phyloP scores from a whole-genome alignment of 2,113 vertebrate species.

The Sapayoa aenigma region DNA sequence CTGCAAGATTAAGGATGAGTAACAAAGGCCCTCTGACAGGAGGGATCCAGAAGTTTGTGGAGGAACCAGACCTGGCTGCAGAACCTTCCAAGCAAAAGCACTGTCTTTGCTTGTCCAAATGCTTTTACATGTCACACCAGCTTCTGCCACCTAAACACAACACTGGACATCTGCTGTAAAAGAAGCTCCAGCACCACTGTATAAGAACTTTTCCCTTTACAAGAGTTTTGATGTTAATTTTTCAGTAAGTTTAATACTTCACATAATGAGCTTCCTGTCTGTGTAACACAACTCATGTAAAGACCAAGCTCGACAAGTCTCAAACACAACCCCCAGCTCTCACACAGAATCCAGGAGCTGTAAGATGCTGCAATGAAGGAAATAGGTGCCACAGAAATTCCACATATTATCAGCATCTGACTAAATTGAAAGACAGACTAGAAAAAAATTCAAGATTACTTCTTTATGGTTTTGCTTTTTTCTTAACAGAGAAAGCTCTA shows the following conservation, averaged over 20 bases:
- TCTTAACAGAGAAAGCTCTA: neutral
- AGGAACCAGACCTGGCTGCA: neutral
- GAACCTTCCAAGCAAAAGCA: neutral
- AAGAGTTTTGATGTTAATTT: neutral
- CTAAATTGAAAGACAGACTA: neutral
- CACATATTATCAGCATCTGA: neutral
- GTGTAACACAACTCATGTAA: accelerated
- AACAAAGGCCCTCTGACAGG: accelerated
- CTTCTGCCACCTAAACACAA: neutral
- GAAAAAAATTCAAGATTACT: neutral
- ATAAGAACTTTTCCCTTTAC: neutral
- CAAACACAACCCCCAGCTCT: neutral
- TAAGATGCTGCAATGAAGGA: neutral
- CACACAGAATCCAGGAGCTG: neutral
- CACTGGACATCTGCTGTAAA: neutral
- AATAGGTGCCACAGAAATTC: neutral
- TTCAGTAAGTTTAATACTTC: neutral
- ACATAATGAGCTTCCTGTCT: neutral
- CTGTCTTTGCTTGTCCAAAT: neutral
- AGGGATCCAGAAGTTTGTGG: neutral
- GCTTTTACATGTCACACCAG: neutral
- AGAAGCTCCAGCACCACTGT: neutral
- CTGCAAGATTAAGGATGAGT: neutral
- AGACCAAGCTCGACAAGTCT: neutral
- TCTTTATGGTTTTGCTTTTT: neutral